Base-by-base conservation (phyloP, 2,888 invertebrate species). In the Leptura quadrifasciata region DNA sequence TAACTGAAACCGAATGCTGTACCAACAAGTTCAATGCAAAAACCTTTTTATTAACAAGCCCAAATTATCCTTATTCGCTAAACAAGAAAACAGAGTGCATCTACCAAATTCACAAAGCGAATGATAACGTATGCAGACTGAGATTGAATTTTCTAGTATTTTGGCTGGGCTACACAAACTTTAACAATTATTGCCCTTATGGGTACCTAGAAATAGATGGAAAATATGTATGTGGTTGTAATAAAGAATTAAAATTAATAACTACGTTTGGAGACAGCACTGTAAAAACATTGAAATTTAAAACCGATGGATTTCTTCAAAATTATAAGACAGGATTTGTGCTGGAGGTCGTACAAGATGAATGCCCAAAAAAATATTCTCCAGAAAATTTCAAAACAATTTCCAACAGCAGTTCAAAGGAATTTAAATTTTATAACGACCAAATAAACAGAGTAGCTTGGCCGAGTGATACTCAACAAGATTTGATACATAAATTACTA, bases 191-290 rank as follows among this genome's bases (percentile, higher is more conserved):
- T 68, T 93, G 93, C 77, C 82, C 82, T 0, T 88, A 90, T 15
- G 92, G 92, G 8, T 91, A 89, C 81, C 79, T 93, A 2, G 91
- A 92, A 84, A 88, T 93, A 47, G 92, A 92, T 81, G 91, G 91
- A 0, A 90, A 90, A 82, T 88, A 89, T 15, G 89, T 91, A 65
- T 93, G 93, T 81, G 93, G 93, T 0, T 93, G 93, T 80, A 90
- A 90, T 68, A 90, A 90, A 2, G 90, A 90, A 1, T 79, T 89
- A 10, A 89, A 88, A 74, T 58, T 90, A 0, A 83, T 86, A 4
- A 86, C 88, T 0, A 77, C 85, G 2, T 90, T 90, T 76, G 85
- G 85, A 69, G 77, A 78, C 27, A 74, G 87, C 58, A 79, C 86
- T n/a, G 84, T 88, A 0, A 92, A 92, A 84, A 82, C 91, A 58